Percentiles rank a stretch among this genome's conserved stretches.
These are phyloP conservation scores for Ophthalmolycus amberensis DNA, from an alignment of 2,113 vertebrate species.

Conservation along the genomic window DNA sequence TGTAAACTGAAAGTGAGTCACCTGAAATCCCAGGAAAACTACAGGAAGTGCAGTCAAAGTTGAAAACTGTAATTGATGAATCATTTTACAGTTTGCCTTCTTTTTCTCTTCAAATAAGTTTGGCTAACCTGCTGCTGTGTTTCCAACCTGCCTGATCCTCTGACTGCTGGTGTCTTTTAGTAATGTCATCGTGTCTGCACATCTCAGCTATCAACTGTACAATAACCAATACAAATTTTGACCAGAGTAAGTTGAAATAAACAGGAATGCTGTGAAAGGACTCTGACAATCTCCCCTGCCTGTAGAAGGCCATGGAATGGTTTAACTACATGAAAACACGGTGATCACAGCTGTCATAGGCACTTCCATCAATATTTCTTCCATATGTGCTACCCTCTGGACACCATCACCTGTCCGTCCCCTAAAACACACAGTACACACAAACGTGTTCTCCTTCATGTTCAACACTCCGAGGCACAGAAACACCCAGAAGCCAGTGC, in stretches of 20 bases:
- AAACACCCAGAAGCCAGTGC: neutral
- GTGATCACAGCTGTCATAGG: conserved; percentile 43
- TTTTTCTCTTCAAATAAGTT: neutral
- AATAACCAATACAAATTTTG: neutral
- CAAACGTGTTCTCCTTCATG: neutral
- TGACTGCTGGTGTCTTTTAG: neutral
- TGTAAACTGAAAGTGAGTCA: neutral
- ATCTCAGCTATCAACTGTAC: neutral
- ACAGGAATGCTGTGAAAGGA: neutral
- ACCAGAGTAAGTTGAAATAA: neutral
- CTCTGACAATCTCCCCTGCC: neutral
- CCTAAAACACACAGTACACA: neutral
- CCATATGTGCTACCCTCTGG: neutral
- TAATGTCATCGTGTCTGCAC: neutral
- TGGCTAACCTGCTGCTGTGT: neutral
- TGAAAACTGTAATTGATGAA: neutral
- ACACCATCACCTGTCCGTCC: neutral
- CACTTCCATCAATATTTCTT: conserved; percentile 41
- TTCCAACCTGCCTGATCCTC: neutral
- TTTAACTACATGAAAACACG: conserved; percentile 2
- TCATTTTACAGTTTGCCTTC: neutral
- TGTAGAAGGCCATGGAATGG: conserved; percentile 1
- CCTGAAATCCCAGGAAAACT: neutral
- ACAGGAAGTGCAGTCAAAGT: neutral
- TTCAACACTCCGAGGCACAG: conserved; percentile 11